A percentile compares a stretch with the other conserved stretches of the same genome.
Conservation (phyloP, 2,113 vertebrate species). For the Myiagra hebetior region DNA sequence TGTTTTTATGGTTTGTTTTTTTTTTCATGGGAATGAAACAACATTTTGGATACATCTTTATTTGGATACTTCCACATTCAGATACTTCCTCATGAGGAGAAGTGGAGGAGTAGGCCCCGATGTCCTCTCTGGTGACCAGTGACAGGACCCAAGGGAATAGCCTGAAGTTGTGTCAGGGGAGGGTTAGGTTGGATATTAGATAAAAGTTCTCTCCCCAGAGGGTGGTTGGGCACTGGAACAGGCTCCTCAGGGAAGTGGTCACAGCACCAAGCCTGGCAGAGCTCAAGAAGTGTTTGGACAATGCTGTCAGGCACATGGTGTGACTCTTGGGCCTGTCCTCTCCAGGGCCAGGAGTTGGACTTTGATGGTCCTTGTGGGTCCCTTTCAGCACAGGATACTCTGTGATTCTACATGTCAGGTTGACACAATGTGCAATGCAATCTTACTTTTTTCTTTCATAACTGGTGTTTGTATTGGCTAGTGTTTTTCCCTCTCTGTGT, state of each 20-base stretch:
- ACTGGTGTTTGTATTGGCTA: background rate
- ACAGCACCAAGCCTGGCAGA: background rate
- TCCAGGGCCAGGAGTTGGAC: background rate
- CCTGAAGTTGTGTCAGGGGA: background rate
- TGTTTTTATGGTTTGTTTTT: background rate
- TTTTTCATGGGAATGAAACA: background rate
- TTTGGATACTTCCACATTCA: background rate
- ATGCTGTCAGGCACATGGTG: fast-evolving
- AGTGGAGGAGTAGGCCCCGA: fast-evolving
- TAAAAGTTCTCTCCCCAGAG: background rate
- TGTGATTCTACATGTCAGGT: background rate
- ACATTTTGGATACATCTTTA: background rate
- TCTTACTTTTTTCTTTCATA: background rate
- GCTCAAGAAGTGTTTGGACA: background rate
- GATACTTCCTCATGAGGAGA: background rate
- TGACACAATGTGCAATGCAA: background rate
- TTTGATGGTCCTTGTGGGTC: background rate
- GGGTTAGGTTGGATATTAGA: background rate
- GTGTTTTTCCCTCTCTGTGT: background rate
- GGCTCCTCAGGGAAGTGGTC: background rate
- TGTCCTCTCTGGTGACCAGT: background rate
- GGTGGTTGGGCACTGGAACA: fast-evolving
- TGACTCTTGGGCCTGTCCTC: background rate
- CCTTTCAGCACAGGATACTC: background rate
- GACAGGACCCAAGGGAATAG: background rate